Evolutionary conservation across 2,888 invertebrate species (phyloP), one percentile per base, ranked within the genome.

Genomic region (Nezara viridula): DNA sequence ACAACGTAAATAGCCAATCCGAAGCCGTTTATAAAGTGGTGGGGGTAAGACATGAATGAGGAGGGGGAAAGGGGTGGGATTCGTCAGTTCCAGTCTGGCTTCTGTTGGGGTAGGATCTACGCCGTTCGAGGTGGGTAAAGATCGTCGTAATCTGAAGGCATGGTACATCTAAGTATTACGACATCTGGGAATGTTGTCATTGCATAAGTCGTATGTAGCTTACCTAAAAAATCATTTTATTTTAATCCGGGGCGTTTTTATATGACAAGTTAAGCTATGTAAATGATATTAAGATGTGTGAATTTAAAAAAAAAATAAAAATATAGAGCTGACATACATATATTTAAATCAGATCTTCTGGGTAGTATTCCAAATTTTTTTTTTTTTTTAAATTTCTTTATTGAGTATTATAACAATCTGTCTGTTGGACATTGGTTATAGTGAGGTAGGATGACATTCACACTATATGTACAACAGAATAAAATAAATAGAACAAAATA

Each of bases 11-110:
- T 16, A 60, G 60, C 60, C 60, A 60, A 60, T 60, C 60, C 5
- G 4, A 60, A 60, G 14, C 60, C 27, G 12, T 27, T 27, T 60
- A 9, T 16, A 1, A 77, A 9, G 40, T 40, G 40, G 77, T 77
- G 77, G 77, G 77, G 77, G 40, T 77, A 44, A 44, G 77, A 16
- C n/a, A 60, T 60, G 60, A 60, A 60, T 60, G 60, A 27, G 60
- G 60, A 21, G 40, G 37, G 77, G 77, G 40, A 21, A 19, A 77
- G 77, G 37, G 77, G 77, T 77, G 77, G 77, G 21, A 24, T 0
- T 10, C 1, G 12, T 77, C 77, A 77, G 77, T 77, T 44, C 10
- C 77, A 40, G 77, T 40, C 16, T 44, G 40, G 37, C 77, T 77
- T 4, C 16, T 19, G 24, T 77, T 24, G 40, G 24, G 40, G 37